phyloP scores from a whole-genome alignment of 2,113 vertebrate genomes.

The Petrocephalus zakoni region DNA sequence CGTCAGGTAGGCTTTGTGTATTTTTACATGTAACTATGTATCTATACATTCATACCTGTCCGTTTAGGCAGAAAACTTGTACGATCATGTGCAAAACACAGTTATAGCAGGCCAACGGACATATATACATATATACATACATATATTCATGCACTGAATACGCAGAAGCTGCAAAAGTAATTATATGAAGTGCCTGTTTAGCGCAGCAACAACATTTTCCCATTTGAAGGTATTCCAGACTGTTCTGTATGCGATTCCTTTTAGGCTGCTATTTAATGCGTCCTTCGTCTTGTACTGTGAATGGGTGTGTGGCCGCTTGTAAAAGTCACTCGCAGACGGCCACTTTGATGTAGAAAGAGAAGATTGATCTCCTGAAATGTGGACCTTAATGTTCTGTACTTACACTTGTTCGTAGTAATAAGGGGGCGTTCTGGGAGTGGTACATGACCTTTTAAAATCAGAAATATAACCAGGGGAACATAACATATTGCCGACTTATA shows the following conservation, averaged over 20 bases:
- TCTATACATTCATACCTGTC: neutral
- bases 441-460: no score
- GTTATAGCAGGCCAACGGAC: neutral
- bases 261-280: neutral
- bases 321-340: neutral
- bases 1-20: neutral
- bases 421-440: no score
- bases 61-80: neutral
- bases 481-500: neutral
- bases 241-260: neutral
- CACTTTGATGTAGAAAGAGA: neutral
- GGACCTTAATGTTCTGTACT: neutral
- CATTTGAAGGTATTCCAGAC: neutral
- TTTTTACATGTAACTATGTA: neutral
- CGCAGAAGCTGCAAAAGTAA: neutral
- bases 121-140: neutral
- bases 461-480: neutral
- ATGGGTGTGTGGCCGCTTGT: neutral
- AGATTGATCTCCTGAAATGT: neutral
- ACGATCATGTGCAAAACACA: neutral
- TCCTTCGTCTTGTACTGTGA: neutral
- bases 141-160: neutral
- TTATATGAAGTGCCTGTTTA: neutral
- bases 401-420: neutral
- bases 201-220: neutral